Base-by-base conservation (phyloP, 2,888 invertebrate species). In the Endomychus coccineus region DNA sequence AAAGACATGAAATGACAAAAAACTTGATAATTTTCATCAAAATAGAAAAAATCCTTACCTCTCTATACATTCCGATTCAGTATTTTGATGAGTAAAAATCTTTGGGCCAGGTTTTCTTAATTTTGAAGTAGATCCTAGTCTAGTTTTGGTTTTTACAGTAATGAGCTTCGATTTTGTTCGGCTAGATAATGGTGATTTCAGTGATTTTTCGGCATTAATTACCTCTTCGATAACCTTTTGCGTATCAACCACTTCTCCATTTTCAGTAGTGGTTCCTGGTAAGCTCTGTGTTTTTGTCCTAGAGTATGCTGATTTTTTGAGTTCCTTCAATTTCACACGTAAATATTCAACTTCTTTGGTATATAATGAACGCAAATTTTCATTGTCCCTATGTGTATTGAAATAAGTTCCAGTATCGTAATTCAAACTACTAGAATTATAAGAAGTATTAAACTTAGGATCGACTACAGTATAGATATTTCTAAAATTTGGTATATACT, bases 331-430 rank as follows among this genome's bases (percentile, higher is more conserved):
- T 44, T 56, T 58, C 22, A 57, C 59, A 23, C 59, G 50, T 21
- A 66, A 49, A 25, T 53, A 44, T 34, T 61, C 59, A 21, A 65
- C 51, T 44, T 66, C 64, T 34, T 49, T 51, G 33, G 46, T 38
- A 37, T 64, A 65, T 9, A 52, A 45, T 17, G 61, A 59, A 16
- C 52, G 52, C 11, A 62, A 41, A 44, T 49, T 49, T 7, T 43
- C 31, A 1, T 55, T 39, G 40, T 64, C 58, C 11, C 49, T 44
- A 23, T 46, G 49, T 44, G 53, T 58, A 51, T 63, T 56, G 43
- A 64, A 65, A 48, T 58, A 64, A 1, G 64, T 63, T 30, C 53
- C 50, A 2, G 64, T 64, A 27, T 38, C 30, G 16, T 27, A 27
- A 5, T 33, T 32, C 17, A 36, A 30, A 25, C 30, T 30, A 30